phyloP scores from a whole-genome alignment of 1,140 invertebrate genomes.

The Aphaenogaster floridana region DNA sequence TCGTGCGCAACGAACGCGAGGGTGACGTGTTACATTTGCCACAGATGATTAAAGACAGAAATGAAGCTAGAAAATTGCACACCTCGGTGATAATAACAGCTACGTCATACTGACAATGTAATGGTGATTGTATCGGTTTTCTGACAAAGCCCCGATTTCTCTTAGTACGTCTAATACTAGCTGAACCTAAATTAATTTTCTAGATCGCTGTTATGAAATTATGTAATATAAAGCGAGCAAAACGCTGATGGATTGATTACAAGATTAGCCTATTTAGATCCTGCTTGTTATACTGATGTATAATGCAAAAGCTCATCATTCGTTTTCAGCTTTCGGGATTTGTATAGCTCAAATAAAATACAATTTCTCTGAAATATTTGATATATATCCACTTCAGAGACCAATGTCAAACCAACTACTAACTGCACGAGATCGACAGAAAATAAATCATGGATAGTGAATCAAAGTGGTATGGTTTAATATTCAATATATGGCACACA shows the following conservation, averaged over 20 bases:
- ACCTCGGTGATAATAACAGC: conserved; percentile 31
- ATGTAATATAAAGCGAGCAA: background rate
- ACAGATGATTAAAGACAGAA: conserved; percentile 43
- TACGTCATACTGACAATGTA: conserved; percentile 42
- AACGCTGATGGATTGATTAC: background rate
- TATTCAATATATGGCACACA: background rate
- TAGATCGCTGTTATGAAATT: background rate
- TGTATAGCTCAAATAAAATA: background rate
- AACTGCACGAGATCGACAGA: conserved; percentile 5
- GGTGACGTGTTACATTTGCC: conserved; percentile 42
- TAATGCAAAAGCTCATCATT: background rate
- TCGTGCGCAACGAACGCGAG: conserved; percentile 18
- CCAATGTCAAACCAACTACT: background rate
- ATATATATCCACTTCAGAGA: background rate
- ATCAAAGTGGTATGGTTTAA: background rate
- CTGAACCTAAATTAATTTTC: conserved; percentile 10
- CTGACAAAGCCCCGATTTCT: conserved; percentile 20
- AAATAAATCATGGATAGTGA: conserved; percentile 28
- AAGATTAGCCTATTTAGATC: background rate
- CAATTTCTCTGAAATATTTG: background rate
- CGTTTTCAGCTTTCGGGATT: background rate
- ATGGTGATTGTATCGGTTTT: conserved; percentile 12
- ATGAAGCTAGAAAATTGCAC: conserved; percentile 48
- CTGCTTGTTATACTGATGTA: background rate
- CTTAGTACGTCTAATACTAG: background rate